Base-by-base conservation (phyloP, 2,888 invertebrate genomes). In the Hoplodrina blanda region DNA sequence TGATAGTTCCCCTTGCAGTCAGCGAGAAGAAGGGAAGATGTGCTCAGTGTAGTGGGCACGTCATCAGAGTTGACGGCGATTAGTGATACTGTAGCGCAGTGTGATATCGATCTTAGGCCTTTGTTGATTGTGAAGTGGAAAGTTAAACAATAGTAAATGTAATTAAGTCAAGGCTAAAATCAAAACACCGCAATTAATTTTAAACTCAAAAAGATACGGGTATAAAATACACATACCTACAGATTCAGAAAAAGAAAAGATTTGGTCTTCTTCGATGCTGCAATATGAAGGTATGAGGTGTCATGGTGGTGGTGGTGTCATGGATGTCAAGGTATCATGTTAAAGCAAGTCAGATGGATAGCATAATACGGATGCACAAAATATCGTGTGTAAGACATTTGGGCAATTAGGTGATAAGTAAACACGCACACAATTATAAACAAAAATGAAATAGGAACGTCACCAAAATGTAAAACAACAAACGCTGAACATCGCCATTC, bases 1-100 rank as follows among this genome's bases (percentile, higher is more conserved):
- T 88, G 91, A 92, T 93, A 91, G 89, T 90, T 87, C 91, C 93
- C 92, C 86, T 87, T 82, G 84, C 85, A 80, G 86, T 86, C 87
- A 85, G 86, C 64, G 52, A 50, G 7, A 17, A 37, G 72, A 61
- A 70, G 76, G 83, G 81, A 62, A 76, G 73, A 73, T 68, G 66
- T 63, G 69, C 69, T 73, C 75, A 10, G 52, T 44, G 52, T 60
- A 77, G 70, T 76, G 57, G 52, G 62, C 77, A 53, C 61, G 57
- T 64, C 61, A 54, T 74, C 62, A 30, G 5, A 52, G 46, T 50
- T 65, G 75, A 64, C 61, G 62, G 65, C 37, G 54, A 53, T 60
- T 37, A 64, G 67, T 63, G 52, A 61, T 56, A 73, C 54, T 62
- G 50, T 62, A 44, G 20, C 56, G 30, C 25, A 17, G 15, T 46